Evolutionary conservation across 2,888 invertebrate genomes (phyloP), one percentile per base, ranked within the genome.

Genomic region (Hydroisotoma schaefferi): DNA sequence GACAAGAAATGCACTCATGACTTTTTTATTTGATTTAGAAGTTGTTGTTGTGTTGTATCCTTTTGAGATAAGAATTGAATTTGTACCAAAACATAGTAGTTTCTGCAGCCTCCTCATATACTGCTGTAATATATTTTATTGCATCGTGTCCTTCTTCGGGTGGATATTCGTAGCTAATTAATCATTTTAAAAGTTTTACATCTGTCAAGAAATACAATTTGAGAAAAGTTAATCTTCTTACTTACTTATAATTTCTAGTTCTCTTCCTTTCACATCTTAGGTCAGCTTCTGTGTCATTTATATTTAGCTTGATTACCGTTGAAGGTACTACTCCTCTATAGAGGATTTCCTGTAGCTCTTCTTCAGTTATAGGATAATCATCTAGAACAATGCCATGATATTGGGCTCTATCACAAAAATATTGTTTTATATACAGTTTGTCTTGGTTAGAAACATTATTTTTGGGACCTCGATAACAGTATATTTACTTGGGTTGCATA

Each of bases 361-460:
- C 58, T 10, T 58, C 54, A 12, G 56, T 54, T 12, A 61, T 22
- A 10, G 71, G 71, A 44, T 63, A 69, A 37, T 68, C 66, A 48
- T 71, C 71, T 52, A 69, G 68, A n/a, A 71, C 63, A 2, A 61
- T 48, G 22, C 71, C 71, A 40, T 65, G 64, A 46, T 56, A 55
- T 47, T 71, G 71, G 10, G 68, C 67, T 37, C 67, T 69, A 20
- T 57, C 22, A 56, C 26, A 12, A 51, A 18, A 8, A n/a, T n/a
- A n/a, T n/a, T n/a, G n/a, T n/a, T n/a, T n/a, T n/a, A n/a, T n/a
- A n/a, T n/a, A n/a, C n/a, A n/a, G n/a, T n/a, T n/a, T n/a, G n/a
- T n/a, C n/a, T n/a, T n/a, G n/a, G n/a, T n/a, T 23, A 22, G 25
- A 37, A 53, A 51, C 29, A 22, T 12, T 33, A 52, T 2, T 2